Conservation (phyloP, 2,113 vertebrate species). For the Platycercus adscitus region DNA sequence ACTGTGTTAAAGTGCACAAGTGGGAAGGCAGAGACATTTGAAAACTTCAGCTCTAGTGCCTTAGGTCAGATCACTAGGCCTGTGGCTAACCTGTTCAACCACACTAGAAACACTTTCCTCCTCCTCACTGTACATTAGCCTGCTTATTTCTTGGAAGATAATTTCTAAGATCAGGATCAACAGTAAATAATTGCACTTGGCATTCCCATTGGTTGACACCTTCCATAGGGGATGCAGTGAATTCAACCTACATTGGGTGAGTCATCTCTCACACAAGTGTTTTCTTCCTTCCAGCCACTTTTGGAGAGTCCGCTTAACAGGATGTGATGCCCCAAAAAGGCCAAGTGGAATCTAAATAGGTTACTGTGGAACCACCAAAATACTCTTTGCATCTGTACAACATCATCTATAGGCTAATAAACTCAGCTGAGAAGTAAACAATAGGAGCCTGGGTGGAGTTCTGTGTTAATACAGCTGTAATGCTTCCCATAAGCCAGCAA, state of each 20-base stretch:
- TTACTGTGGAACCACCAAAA: not conserved
- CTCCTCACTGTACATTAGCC: not conserved
- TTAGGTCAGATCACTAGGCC: not conserved
- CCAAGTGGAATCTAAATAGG: not conserved
- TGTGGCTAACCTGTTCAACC: slow-evolving; percentile 12
- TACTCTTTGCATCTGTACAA: not conserved
- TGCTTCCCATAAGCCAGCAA: not conserved
- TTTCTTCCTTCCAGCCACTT: not conserved
- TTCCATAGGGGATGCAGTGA: not conserved
- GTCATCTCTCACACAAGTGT: not conserved
- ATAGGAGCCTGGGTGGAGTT: not conserved
- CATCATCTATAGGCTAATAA: not conserved
- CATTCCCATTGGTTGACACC: not conserved
- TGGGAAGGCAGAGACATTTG: slow-evolving; percentile 50
- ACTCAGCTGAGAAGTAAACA: not conserved
- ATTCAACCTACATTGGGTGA: not conserved
- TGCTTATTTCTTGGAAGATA: slow-evolving; percentile 8
- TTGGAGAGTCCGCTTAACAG: not conserved
- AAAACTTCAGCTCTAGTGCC: slow-evolving; percentile 34
- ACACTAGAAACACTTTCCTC: slow-evolving; percentile 25
- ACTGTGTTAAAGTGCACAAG: slow-evolving; percentile 29
- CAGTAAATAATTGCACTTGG: slow-evolving; percentile 8
- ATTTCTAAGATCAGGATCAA: not conserved
- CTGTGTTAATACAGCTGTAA: not conserved
- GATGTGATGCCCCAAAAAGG: not conserved